Percentiles rank a stretch among this genome's conserved stretches.
phyloP scores from a whole-genome alignment of 2,113 vertebrate species.

The Hemibagrus wyckioides region DNA sequence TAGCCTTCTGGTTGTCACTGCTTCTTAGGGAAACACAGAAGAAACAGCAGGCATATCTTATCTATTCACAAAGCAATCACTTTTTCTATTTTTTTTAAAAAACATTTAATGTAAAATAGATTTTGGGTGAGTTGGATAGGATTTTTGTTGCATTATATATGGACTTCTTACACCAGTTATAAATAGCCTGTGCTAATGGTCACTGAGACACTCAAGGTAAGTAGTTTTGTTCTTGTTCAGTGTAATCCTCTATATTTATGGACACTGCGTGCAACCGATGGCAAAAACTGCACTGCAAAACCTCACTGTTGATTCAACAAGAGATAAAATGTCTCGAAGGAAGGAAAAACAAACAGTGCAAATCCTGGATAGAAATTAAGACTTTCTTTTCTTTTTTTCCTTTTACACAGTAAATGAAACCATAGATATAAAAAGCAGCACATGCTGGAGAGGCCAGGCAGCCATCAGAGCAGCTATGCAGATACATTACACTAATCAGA shows the following conservation, averaged over 20 bases:
- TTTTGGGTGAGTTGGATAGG: neutral
- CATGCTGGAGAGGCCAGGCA: neutral
- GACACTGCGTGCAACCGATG: neutral
- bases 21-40: too few species aligned
- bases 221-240: neutral
- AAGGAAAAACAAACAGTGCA: neutral
- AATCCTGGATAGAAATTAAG: neutral
- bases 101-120: neutral
- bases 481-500: slow-evolving; percentile 23
- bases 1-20: neutral
- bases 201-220: neutral
- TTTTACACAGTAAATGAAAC: neutral
- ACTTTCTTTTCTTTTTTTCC: neutral
- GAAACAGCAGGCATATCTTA: neutral
- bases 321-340: neutral
- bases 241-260: neutral
- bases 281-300: neutral
- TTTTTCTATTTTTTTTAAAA: neutral
- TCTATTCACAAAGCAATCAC: neutral
- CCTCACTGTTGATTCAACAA: neutral
- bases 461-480: neutral
- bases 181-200: neutral
- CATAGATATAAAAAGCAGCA: neutral
- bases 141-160: neutral
- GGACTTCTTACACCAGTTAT: neutral